Conservation (phyloP, 2,113 vertebrate genomes). For the Phyllostomus discolor region DNA sequence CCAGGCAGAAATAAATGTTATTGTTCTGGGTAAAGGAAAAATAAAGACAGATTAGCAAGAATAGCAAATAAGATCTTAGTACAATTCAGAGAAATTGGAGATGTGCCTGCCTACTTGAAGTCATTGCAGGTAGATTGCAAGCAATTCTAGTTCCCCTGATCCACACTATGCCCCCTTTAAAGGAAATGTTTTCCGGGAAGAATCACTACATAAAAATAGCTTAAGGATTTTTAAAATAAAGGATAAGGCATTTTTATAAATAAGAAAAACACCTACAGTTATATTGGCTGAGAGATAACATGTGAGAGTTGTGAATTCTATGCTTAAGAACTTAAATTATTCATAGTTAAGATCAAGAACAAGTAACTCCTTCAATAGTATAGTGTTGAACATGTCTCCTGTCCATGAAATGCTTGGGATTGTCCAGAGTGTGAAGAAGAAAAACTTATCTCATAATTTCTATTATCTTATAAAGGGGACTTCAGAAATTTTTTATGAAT, state of each 20-base stretch:
- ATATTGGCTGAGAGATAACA: slow-evolving; percentile 69
- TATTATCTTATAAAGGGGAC: neutral
- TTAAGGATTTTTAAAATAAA: slow-evolving; percentile 73
- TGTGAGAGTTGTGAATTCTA: slow-evolving; percentile 16
- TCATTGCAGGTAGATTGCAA: slow-evolving; percentile 61
- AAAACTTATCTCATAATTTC: slow-evolving; percentile 7
- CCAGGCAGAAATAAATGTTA: slow-evolving; percentile 73
- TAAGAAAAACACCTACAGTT: slow-evolving; percentile 78
- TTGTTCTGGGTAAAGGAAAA: slow-evolving; percentile 69
- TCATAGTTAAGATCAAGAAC: slow-evolving; percentile 46
- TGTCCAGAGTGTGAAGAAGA: slow-evolving; percentile 25
- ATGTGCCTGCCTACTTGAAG: slow-evolving; percentile 64
- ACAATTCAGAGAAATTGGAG: slow-evolving; percentile 67
- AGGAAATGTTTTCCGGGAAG: slow-evolving; percentile 78
- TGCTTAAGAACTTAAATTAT: slow-evolving; percentile 62
- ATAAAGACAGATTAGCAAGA: slow-evolving; percentile 69
- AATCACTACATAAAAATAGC: slow-evolving; percentile 82
- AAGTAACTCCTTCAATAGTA: neutral
- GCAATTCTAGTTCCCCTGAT: slow-evolving; percentile 73
- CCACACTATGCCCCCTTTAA: slow-evolving; percentile 72
- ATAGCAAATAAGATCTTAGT: slow-evolving; percentile 69
- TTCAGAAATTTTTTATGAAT: neutral
- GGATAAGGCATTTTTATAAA: slow-evolving; percentile 81
- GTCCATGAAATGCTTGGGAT: neutral
- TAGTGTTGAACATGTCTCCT: slow-evolving; percentile 5